Evolutionary conservation across 2,113 vertebrate species (phyloP).

Genomic region (Bambusicola thoracicus): DNA sequence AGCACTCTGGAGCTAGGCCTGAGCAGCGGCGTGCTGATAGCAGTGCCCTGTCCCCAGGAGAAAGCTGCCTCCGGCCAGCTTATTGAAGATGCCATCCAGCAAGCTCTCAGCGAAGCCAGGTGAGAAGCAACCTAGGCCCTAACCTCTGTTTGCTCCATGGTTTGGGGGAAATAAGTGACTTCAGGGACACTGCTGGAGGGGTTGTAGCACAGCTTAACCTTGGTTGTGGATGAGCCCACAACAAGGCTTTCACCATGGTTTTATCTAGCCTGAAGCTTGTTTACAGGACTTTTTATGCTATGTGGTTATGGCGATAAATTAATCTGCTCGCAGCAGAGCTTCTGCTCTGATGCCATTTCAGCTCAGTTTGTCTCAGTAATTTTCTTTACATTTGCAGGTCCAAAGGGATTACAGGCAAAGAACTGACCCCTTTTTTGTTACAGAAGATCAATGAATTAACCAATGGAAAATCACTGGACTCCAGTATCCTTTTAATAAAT

Average conservation of each 20-base stretch:
- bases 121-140: conserved; percentile 30
- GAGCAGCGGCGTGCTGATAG: conserved; percentile 84
- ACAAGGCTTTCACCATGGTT: background rate
- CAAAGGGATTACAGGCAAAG: conserved; percentile 82
- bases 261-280: background rate
- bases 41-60: conserved; percentile 86
- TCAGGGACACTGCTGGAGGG: background rate
- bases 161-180: background rate
- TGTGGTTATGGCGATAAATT: background rate
- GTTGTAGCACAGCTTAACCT: background rate
- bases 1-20: conserved; percentile 79
- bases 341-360: background rate
- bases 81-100: conserved; percentile 84
- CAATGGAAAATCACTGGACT: conserved; percentile 83
- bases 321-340: background rate
- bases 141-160: background rate
- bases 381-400: conserved; percentile 68
- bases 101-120: conserved; percentile 83
- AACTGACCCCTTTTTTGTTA: conserved; percentile 88
- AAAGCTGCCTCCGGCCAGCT: conserved; percentile 77
- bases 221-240: background rate
- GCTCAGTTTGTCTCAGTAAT: background rate
- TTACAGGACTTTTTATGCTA: background rate
- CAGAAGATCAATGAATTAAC: conserved; percentile 83
- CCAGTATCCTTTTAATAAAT: conserved; percentile 86